Evolutionary conservation across 2,113 vertebrate species (phyloP).

Genomic region (Sphyrna mokarran): DNA sequence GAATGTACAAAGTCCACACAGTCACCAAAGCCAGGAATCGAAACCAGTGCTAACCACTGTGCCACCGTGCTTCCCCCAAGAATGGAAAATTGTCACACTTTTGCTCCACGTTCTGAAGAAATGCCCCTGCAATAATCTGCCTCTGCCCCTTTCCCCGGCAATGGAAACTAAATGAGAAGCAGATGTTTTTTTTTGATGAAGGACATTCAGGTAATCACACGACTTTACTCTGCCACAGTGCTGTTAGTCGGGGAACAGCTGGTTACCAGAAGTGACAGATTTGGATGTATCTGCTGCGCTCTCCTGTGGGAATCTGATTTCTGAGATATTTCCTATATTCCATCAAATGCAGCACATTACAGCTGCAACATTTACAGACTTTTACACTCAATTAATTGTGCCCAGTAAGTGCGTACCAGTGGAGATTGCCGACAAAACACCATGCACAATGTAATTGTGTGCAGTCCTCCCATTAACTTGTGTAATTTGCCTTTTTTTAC

Average conservation of each 20-base stretch:
- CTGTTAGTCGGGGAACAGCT: conserved; percentile 35
- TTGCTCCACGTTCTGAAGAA: neutral
- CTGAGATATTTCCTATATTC: conserved; percentile 24
- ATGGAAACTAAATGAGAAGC: conserved; percentile 21
- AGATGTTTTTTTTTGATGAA: conserved; percentile 29
- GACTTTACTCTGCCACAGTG: neutral
- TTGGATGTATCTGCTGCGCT: neutral
- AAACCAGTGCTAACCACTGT: too few species aligned
- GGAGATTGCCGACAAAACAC: neutral
- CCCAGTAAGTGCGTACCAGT: conserved; percentile 19
- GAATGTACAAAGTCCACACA: too few species aligned
- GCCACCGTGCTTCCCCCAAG: too few species aligned
- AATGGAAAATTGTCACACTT: neutral
- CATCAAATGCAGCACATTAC: conserved; percentile 30
- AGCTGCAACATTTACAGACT: conserved; percentile 32
- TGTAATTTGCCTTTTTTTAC: conserved; percentile 33
- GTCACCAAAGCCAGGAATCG: too few species aligned
- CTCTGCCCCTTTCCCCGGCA: neutral
- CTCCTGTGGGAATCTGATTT: conserved; percentile 26
- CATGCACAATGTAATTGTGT: conserved; percentile 35
- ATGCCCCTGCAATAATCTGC: neutral
- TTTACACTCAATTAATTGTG: conserved; percentile 37
- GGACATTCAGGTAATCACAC: conserved; percentile 21
- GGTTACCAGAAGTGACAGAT: conserved; percentile 34
- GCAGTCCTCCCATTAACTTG: conserved; percentile 30